Base-by-base conservation (phyloP, 2,888 invertebrate species). In the Amphipoea lucens region DNA sequence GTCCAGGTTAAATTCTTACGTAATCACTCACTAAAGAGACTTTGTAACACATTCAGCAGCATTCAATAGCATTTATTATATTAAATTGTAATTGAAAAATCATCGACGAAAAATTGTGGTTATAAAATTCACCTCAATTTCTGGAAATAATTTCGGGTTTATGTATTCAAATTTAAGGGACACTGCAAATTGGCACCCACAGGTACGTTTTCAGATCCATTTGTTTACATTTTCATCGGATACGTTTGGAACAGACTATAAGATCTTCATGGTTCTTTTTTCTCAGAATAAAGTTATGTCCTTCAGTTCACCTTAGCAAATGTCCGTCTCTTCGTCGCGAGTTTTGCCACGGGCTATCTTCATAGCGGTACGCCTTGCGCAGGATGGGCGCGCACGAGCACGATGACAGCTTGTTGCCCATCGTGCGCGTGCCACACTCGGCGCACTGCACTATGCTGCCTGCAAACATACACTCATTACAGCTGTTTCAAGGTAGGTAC, bases 321-420 rank as follows among this genome's bases (percentile, higher is more conserved):
- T 98, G 98, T 92, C 98, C 98, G 95, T 98, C 98, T 90, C 98
- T 97, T 91, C 98, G 97, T 90, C 98, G 97, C 86, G 98, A 98
- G 94, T 98, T 98, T 97, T 99, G 99, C 99, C 99, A 99, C 95
- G 99, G 99, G 95, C 99, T 99, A 97, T 99, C 99, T 97, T 99
- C 99, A 97, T 99, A 99, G 94, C 99, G 98, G 97, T 99, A 99
- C 94, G 98, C 99, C 97, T 99, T 99, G 97, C 99, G 98, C 97
- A 99, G 98, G 95, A 99, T 98, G 93, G 99, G 99, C 93, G 99
- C 99, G 97, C 99, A 99, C 93, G 99, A 99, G 97, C 99, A 99
- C 97, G 98, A 98, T 96, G 99, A 99, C 95, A 99, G 97, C 97
- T 99, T 99, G 97, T 99, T 99, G 97, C 99, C 99, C 99, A 99